Base-by-base conservation (phyloP, 2,888 invertebrate genomes). In the Lepidochrysops patricia region DNA sequence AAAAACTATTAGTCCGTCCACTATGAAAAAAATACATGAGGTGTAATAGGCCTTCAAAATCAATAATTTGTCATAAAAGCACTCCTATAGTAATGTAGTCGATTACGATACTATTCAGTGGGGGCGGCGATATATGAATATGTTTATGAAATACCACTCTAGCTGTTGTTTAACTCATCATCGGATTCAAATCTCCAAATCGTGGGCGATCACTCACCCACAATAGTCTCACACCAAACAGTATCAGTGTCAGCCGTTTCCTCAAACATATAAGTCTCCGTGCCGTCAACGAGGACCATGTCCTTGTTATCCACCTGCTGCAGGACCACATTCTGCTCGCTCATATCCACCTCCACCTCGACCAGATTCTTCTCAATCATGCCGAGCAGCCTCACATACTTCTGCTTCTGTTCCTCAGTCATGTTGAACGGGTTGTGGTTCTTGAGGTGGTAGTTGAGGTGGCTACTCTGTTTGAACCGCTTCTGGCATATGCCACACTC, bases 361-460 rank as follows among this genome's bases (percentile, higher is more conserved):
- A 60, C 12, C 9, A 19, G 15, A n/a, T 57, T 58, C 0, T 64
- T 65, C 2, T 65, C 64, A 6, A 79, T 73, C 60, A 77, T 62
- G 0, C 73, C 72, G 1, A 82, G 64, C 1, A 82, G 57, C n/a
- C 76, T 69, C 0, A 70, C 66, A 43, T 80, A 84, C 58, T 77
- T 80, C 0, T 60, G 59, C 50, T 70, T 69, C 61, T 87, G 82
- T 2, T 80, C 77, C 0, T 77, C 78, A 0, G 75, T 77, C 78
- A 84, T 72, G 1, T 71, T 70, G 0, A 73, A 69, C 0, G 79
- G 76, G 29, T 77, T 77, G 58, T 89, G 89, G 27, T 81, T 80
- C 54, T 80, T 79, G 0, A 89, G 63, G 57, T 90, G 89, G 19
- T 85, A 88, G 62, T 86, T 89, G 0, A 89, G 61, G 57, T 89